Evolutionary conservation across 2,888 invertebrate genomes (phyloP).

Genomic region (Atethmia centrago): DNA sequence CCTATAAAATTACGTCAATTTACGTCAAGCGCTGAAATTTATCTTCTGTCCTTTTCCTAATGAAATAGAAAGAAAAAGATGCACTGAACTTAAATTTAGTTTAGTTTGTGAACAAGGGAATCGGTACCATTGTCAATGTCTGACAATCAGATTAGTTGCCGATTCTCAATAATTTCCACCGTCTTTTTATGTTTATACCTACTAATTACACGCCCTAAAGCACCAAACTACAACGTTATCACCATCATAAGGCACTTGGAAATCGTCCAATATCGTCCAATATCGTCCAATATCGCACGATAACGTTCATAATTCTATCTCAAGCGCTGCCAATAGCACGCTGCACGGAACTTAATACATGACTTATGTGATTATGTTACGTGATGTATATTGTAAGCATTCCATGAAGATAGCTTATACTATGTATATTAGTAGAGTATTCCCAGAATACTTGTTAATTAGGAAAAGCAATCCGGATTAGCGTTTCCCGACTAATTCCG

Average conservation of each 20-base stretch:
- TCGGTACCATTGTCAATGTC: too few species aligned
- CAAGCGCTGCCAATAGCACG: slow-evolving; percentile 37
- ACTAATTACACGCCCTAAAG: slow-evolving; percentile 1
- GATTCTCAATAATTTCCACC: background rate
- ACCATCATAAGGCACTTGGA: slow-evolving; percentile 46
- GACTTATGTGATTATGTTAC: slow-evolving; percentile 22
- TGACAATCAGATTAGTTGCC: background rate
- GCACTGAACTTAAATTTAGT: too few species aligned
- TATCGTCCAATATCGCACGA: slow-evolving; percentile 5
- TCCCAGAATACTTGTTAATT: background rate
- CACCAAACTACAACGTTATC: slow-evolving; percentile 5
- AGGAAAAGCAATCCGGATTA: slow-evolving; percentile 14
- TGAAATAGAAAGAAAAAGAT: too few species aligned
- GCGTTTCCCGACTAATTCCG: background rate
- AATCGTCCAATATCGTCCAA: slow-evolving; percentile 41
- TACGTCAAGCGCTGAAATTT: too few species aligned
- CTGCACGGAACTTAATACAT: slow-evolving; percentile 19
- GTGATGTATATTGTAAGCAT: slow-evolving; percentile 11
- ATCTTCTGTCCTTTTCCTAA: too few species aligned
- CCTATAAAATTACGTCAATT: too few species aligned
- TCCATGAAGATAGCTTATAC: background rate
- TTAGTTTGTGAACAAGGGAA: too few species aligned
- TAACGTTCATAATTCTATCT: slow-evolving; percentile 45
- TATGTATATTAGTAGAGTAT: background rate
- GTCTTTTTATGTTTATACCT: background rate